These are phyloP conservation scores for Artibeus jamaicensis DNA, from an alignment of 2,797 vertebrate species.

Conservation along the genomic window DNA sequence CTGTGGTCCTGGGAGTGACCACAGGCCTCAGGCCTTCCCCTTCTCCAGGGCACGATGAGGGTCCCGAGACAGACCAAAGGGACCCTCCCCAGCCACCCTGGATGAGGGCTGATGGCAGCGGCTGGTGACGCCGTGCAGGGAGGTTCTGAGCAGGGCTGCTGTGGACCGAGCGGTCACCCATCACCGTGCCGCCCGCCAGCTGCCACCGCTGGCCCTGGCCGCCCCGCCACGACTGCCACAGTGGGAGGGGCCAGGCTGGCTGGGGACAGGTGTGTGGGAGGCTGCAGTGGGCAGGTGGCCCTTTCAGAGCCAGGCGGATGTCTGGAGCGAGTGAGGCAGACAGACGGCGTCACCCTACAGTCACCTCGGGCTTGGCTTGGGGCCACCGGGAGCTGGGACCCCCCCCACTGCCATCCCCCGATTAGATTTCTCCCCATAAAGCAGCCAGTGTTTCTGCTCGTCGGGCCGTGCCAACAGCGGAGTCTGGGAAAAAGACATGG, in stretches of 20 bases:
- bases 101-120: fast-evolving
- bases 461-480: conserved; percentile 78
- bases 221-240: fast-evolving
- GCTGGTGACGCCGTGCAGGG: fast-evolving
- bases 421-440: conserved; percentile 85
- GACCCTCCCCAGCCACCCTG: neutral
- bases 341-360: conserved; percentile 86
- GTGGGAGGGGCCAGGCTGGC: conserved; percentile 49
- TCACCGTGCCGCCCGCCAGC: conserved; percentile 38
- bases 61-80: neutral
- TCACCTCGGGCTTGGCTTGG: conserved; percentile 83
- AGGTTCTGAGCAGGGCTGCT: neutral
- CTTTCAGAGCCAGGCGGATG: conserved; percentile 67
- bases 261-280: conserved; percentile 80
- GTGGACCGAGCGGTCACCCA: neutral
- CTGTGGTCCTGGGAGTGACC: no score
- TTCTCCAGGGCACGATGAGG: neutral
- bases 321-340: conserved; percentile 76
- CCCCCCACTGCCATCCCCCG: conserved; percentile 50
- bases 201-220: neutral
- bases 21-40: neutral
- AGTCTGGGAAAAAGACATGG: conserved; percentile 71
- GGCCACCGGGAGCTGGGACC: conserved; percentile 74
- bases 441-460: conserved; percentile 83
- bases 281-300: conserved; percentile 59